phyloP scores from a whole-genome alignment of 2,888 invertebrate species.

The Dolichomitus sp. region DNA sequence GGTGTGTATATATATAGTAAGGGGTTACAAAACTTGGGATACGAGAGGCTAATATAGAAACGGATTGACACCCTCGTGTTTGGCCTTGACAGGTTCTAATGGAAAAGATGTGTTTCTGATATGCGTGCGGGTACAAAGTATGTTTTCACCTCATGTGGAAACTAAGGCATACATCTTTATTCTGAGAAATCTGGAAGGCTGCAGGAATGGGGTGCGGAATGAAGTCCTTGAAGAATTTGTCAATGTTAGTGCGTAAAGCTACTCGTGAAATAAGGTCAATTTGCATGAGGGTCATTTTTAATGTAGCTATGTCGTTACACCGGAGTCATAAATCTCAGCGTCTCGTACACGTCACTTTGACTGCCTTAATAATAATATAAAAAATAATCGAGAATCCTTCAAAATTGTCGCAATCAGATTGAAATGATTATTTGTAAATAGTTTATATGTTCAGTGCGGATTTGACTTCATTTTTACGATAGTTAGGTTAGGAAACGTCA shows the following conservation, averaged over 20 bases:
- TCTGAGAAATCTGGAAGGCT: neutral
- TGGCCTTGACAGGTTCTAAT: constrained; percentile 71
- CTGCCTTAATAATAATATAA: too few relatives aligned
- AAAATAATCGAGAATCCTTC: too few relatives aligned
- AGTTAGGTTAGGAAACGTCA: too few relatives aligned
- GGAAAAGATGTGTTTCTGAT: constrained; percentile 73
- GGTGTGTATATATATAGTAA: constrained; percentile 29
- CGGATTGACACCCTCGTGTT: constrained; percentile 68
- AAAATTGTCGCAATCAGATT: too few relatives aligned
- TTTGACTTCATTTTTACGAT: too few relatives aligned
- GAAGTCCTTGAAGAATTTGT: neutral
- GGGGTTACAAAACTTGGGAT: constrained; percentile 63
- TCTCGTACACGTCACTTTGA: too few relatives aligned
- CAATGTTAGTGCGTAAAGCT: neutral
- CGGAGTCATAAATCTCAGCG: too few relatives aligned
- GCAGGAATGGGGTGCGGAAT: neutral
- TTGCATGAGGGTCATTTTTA: neutral
- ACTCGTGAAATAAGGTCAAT: neutral
- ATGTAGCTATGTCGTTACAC: too few relatives aligned
- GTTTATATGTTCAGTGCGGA: too few relatives aligned
- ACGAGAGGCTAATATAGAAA: constrained; percentile 55
- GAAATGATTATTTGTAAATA: too few relatives aligned
- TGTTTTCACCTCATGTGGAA: neutral
- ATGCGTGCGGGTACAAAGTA: constrained; percentile 35
- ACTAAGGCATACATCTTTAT: neutral